phyloP scores from a whole-genome alignment of 2,797 vertebrate species.

The Trichosurus vulpecula region DNA sequence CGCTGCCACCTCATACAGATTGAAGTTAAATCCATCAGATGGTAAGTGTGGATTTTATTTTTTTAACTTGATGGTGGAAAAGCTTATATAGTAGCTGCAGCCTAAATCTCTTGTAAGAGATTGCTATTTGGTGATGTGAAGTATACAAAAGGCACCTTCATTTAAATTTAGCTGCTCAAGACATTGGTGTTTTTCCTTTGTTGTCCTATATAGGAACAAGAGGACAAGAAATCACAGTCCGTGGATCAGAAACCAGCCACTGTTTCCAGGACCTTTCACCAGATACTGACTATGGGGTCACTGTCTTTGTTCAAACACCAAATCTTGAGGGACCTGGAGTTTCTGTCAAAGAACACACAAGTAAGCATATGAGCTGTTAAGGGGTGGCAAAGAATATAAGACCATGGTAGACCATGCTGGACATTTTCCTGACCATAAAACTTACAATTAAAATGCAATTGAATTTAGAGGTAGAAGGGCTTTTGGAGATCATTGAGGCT shows the following conservation, averaged over 20 bases:
- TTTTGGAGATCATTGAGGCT: neutral
- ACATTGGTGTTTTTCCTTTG: neutral
- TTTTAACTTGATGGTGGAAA: neutral
- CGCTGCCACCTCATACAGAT: slow-evolving; percentile 94
- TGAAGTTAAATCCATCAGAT: slow-evolving; percentile 92
- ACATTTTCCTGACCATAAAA: neutral
- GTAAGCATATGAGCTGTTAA: slow-evolving; percentile 83
- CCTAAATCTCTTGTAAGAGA: neutral
- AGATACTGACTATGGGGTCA: slow-evolving; percentile 91
- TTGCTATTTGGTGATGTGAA: slow-evolving; percentile 23
- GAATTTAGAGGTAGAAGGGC: neutral
- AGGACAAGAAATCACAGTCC: slow-evolving; percentile 95
- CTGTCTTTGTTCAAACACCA: slow-evolving; percentile 95
- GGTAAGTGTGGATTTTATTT: slow-evolving; percentile 82
- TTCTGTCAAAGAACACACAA: slow-evolving; percentile 88
- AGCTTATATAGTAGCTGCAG: neutral
- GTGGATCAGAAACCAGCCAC: slow-evolving; percentile 92
- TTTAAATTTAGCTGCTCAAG: neutral
- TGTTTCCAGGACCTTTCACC: slow-evolving; percentile 95
- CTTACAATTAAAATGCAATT: neutral
- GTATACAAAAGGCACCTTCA: neutral
- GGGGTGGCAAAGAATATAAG: neutral
- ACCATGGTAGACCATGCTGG: neutral
- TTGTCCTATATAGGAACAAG: slow-evolving; percentile 84
- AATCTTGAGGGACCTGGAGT: slow-evolving; percentile 96